phyloP scores from a whole-genome alignment of 2,113 vertebrate species.

The Rattus norvegicus region GRCr8 NC_086021.1:116279501-116280000 shows the following conservation, averaged over 20 bases:
- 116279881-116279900: not conserved
- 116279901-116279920: not conserved
- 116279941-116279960: not conserved
- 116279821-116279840: not conserved
- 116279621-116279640: not conserved
- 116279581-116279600: slow-evolving; percentile 4
- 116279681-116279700: not conserved
- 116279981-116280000: not conserved
- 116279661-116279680: not conserved
- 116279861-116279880: not conserved
- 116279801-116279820: not conserved
- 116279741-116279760: not conserved
- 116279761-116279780: not conserved
- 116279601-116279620: not conserved
- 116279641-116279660: not conserved
- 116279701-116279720: not conserved
- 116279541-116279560: not conserved
- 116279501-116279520: not conserved
- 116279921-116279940: not conserved
- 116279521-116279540: not conserved
- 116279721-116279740: not conserved
- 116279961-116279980: not conserved
- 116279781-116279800: not conserved
- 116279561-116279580: not conserved
- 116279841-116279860: not conserved